Conservation (phyloP, 2,888 invertebrate species). For the Reticulitermes lucifugus region DNA sequence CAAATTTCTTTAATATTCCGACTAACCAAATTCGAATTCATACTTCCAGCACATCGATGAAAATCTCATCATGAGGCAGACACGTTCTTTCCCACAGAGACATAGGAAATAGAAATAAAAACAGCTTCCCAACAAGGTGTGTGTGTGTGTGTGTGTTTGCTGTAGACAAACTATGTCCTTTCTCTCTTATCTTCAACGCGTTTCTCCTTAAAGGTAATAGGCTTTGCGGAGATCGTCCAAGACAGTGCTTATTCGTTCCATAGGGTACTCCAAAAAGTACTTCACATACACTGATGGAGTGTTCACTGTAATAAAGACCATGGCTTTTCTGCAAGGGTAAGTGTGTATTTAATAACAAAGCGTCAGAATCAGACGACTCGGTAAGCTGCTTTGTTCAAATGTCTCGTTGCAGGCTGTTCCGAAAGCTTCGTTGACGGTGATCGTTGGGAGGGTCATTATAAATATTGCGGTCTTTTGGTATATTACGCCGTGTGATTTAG, state of each 20-base stretch:
- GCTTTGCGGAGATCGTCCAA: conserved; percentile 27
- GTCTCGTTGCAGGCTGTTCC: too few relatives aligned
- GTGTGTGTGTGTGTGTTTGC: conserved; percentile 9
- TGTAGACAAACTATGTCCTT: conserved; percentile 31
- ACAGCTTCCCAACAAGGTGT: neutral
- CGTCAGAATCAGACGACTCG: too few relatives aligned
- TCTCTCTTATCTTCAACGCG: conserved; percentile 14
- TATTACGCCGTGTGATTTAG: too few relatives aligned
- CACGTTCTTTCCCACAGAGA: neutral
- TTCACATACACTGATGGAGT: neutral
- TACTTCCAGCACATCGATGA: neutral
- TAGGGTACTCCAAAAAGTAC: conserved; percentile 2
- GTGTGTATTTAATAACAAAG: too few relatives aligned
- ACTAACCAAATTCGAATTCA: conserved; percentile 5
- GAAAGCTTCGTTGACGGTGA: too few relatives aligned
- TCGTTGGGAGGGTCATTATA: too few relatives aligned
- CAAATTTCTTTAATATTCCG: neutral
- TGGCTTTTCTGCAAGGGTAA: too few relatives aligned
- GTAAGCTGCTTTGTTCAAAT: too few relatives aligned
- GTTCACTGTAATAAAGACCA: too few relatives aligned
- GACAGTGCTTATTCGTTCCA: neutral
- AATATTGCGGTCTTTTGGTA: too few relatives aligned
- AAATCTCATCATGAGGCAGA: neutral
- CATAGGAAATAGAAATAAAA: neutral
- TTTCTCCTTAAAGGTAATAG: conserved; percentile 30